Conservation (phyloP, 2,888 invertebrate species). For the Mellilla xanthometata region DNA sequence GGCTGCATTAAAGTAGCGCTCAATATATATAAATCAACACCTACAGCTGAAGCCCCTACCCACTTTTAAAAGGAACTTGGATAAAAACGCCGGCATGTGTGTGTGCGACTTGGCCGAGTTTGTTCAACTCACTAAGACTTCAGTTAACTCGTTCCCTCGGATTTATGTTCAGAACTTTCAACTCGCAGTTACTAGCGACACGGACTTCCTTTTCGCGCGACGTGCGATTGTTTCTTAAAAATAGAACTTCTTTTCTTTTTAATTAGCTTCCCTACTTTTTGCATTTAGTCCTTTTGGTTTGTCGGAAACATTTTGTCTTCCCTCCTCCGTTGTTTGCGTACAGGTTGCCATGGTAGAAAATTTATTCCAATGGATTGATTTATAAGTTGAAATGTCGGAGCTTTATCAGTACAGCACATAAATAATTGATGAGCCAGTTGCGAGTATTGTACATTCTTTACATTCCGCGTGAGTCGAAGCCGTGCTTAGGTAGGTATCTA, state of each 20-base stretch:
- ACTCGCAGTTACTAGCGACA: conserved; percentile 60
- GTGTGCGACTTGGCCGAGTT: conserved; percentile 58
- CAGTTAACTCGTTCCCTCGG: conserved; percentile 67
- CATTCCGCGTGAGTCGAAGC: conserved; percentile 21
- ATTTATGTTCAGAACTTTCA: conserved; percentile 66
- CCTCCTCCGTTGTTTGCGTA: conserved; percentile 10
- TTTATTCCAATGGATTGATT: conserved; percentile 23
- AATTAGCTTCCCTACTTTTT: conserved; percentile 41
- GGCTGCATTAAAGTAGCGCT: conserved; percentile 3
- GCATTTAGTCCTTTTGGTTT: conserved; percentile 10
- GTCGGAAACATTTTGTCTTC: not conserved
- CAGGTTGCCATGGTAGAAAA: conserved; percentile 17
- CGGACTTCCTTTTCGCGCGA: conserved; percentile 55
- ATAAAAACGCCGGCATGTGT: conserved; percentile 39
- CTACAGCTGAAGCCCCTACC: conserved; percentile 9
- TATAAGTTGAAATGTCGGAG: conserved; percentile 23
- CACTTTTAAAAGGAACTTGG: conserved; percentile 23
- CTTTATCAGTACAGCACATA: conserved; percentile 27
- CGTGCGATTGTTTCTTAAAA: conserved; percentile 53
- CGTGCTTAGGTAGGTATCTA: not conserved
- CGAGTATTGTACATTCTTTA: conserved; percentile 21
- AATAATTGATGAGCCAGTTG: conserved; percentile 27
- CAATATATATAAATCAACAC: conserved; percentile 12
- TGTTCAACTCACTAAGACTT: conserved; percentile 60
- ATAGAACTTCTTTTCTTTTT: conserved; percentile 41